Evolutionary conservation across 2,888 invertebrate genomes (phyloP).

Genomic region (Germaria angustata): DNA sequence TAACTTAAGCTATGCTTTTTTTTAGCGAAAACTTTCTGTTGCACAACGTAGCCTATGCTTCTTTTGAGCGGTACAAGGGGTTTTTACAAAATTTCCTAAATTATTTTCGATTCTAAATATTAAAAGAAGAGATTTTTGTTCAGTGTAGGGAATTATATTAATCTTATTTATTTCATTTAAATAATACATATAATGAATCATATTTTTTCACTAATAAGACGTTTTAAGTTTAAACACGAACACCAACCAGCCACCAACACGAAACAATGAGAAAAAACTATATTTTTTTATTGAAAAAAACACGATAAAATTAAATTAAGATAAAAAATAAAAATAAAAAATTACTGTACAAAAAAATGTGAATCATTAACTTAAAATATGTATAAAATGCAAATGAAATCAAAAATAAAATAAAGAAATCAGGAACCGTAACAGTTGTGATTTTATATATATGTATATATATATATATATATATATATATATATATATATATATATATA

Average conservation of each 20-base stretch:
- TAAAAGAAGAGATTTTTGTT: too few relatives aligned
- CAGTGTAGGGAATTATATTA: slow-evolving; percentile 10
- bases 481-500: too few relatives aligned
- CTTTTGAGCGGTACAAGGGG: too few relatives aligned
- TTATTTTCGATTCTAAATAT: too few relatives aligned
- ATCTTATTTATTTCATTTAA: neutral
- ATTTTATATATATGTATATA: too few relatives aligned
- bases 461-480: too few relatives aligned
- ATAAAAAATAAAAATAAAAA: neutral
- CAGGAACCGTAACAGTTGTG: too few relatives aligned
- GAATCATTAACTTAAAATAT: slow-evolving; percentile 36
- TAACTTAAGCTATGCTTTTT: too few relatives aligned
- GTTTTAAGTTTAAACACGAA: slow-evolving; percentile 21
- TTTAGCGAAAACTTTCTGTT: too few relatives aligned
- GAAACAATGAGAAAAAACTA: slow-evolving; percentile 3
- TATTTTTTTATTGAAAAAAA: slow-evolving; percentile 9
- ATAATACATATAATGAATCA: slow-evolving; percentile 26
- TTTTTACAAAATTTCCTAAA: too few relatives aligned
- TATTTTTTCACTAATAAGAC: slow-evolving; percentile 34
- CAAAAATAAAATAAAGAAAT: neutral
- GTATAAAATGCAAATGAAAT: neutral
- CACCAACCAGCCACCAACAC: neutral
- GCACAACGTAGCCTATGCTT: too few relatives aligned
- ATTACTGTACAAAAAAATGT: neutral
- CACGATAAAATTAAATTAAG: slow-evolving; percentile 9